These are phyloP conservation scores for Mormyrus proboscirostris DNA, from an alignment of 2,797 vertebrate species.

Conservation along the genomic window DNA sequence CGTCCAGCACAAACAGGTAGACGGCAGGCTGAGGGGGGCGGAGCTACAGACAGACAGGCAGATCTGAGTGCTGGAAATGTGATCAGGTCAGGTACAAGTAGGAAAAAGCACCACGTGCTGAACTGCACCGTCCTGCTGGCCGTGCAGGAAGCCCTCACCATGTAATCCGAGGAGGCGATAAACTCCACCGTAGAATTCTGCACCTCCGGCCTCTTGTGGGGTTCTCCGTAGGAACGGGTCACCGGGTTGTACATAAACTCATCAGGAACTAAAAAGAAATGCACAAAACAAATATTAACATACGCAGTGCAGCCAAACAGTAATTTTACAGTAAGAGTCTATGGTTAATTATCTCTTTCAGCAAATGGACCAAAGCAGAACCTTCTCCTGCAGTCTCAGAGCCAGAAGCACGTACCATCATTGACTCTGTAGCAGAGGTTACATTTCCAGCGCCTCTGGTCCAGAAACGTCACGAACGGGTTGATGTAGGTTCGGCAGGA, in stretches of 20 bases:
- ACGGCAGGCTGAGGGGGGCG: constrained; percentile 91
- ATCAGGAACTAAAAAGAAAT: constrained; percentile 75
- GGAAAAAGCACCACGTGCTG: background rate
- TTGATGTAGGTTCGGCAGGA: constrained; percentile 96
- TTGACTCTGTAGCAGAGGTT: constrained; percentile 95
- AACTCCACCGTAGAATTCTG: constrained; percentile 95
- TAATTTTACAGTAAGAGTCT: background rate
- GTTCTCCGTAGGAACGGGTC: constrained; percentile 88
- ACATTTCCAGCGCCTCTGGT: constrained; percentile 95
- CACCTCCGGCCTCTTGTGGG: constrained; percentile 92
- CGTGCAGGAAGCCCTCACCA: constrained; percentile 61
- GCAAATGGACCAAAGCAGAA: background rate
- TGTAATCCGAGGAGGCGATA: constrained; percentile 96
- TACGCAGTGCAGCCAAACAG: background rate
- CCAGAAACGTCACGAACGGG: constrained; percentile 93
- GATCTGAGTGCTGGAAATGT: background rate
- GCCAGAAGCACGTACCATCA: constrained; percentile 67
- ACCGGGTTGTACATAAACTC: constrained; percentile 99
- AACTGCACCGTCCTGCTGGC: background rate
- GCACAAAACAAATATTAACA: background rate
- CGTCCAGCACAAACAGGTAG: constrained; percentile 93
- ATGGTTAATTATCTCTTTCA: background rate
- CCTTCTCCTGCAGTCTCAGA: background rate
- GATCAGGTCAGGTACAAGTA: background rate
- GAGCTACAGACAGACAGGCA: constrained; percentile 63